Base-by-base conservation (phyloP, 2,888 invertebrate species). In the Eupelmus urozonus region DNA sequence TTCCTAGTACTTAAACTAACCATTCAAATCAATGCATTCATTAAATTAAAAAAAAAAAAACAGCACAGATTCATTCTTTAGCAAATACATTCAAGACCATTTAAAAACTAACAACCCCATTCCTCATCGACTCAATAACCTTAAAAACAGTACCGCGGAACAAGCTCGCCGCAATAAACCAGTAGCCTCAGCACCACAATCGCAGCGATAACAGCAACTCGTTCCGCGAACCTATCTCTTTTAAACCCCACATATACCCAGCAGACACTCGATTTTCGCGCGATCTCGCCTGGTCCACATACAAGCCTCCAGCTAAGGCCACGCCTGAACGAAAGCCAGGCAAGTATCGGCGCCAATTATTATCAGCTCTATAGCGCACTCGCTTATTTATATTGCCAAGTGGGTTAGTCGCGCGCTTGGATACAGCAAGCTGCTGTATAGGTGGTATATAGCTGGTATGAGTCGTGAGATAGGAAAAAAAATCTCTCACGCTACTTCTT, bases 361-460 rank as follows among this genome's bases (percentile, higher is more conserved):
- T 71, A 18, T 29, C 40, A 49, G 27, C 16, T 18, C 29, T 51
- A 51, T 51, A 25, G 16, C n/a, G 13, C 45, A n/a, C 9, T 1
- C 18, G 29, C 20, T 74, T 55, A 45, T 45, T 55, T 62, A 23
- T 16, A 25, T 20, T 67, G 34, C 45, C 62, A 70, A 76, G 55
- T 76, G 70, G 76, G 76, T 76, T 76, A 76, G 62, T 70, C 57
- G 70, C 29, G 51, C 55, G 42, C 42, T n/a, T n/a, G 18, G 49
- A 55, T 62, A 1, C 23, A 45, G n/a, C 16, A n/a, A n/a, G n/a
- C n/a, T n/a, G n/a, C n/a, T n/a, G n/a, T n/a, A n/a, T n/a, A n/a
- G n/a, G n/a, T n/a, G n/a, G n/a, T n/a, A n/a, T n/a, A n/a, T n/a
- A n/a, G 25, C 27, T 16, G 16, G 16, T 45, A n/a, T n/a, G 60